Conservation (phyloP, 2,113 vertebrate species). For the Lasiurus cinereus region DNA sequence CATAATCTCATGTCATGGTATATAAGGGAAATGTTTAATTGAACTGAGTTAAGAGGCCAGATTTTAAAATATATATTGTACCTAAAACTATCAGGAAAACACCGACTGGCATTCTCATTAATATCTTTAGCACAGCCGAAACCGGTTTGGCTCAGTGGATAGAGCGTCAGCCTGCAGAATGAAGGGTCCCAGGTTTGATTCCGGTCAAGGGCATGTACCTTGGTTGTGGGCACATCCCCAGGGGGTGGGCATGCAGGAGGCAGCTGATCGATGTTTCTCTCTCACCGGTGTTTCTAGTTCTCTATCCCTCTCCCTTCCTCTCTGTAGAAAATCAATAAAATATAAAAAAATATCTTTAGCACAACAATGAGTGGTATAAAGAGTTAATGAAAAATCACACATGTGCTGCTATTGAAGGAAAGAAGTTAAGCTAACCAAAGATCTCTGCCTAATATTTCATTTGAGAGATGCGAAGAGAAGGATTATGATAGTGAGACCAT, state of each 20-base stretch:
- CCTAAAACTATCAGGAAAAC: constrained; percentile 28
- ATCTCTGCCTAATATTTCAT: not conserved
- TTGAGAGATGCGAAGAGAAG: not conserved
- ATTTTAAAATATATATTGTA: not conserved
- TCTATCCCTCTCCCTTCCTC: too few relatives aligned
- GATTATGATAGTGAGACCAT: not conserved
- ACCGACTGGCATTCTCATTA: not conserved
- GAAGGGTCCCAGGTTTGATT: too few relatives aligned
- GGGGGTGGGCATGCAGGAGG: too few relatives aligned
- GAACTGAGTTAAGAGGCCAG: not conserved
- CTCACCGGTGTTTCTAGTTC: too few relatives aligned
- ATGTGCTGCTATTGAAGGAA: not conserved
- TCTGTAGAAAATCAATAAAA: too few relatives aligned
- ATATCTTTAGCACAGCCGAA: not conserved
- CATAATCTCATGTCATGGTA: constrained; percentile 4
- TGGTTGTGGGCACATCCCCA: too few relatives aligned
- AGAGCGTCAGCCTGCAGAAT: too few relatives aligned
- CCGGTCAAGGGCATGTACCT: too few relatives aligned
- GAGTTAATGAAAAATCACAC: constrained; percentile 1
- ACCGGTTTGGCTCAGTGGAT: too few relatives aligned
- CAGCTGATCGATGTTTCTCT: too few relatives aligned
- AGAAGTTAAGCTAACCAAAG: not conserved
- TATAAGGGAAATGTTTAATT: not conserved
- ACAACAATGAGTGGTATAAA: not conserved
- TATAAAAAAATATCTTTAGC: not conserved